phyloP scores from a whole-genome alignment of 2,113 vertebrate species.

The Apodemus speciosus region DNA sequence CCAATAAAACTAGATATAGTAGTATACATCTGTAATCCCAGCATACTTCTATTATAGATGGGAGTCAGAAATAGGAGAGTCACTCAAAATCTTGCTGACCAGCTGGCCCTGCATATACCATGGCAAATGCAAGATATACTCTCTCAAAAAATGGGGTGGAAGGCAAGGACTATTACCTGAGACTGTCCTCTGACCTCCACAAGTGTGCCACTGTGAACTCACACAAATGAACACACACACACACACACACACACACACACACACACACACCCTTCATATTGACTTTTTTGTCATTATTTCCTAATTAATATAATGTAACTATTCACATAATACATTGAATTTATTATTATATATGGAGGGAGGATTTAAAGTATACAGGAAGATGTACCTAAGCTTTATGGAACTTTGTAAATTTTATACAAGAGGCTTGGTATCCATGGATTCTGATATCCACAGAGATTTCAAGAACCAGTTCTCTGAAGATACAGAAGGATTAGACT shows the following conservation, averaged over 20 bases:
- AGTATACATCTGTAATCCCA: neutral
- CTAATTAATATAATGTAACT: neutral
- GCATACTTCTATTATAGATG: neutral
- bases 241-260: neutral
- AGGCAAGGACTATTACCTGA: neutral
- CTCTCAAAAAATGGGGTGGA: neutral
- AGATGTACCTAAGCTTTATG: too few relatives aligned
- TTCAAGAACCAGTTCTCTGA: neutral
- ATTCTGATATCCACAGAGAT: neutral
- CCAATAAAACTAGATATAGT: neutral
- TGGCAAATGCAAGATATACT: neutral
- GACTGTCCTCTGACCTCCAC: neutral
- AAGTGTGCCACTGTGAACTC: neutral
- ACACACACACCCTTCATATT: neutral
- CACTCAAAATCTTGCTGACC: neutral
- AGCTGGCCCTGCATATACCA: too few relatives aligned
- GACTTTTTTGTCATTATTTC: neutral
- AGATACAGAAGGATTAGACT: neutral
- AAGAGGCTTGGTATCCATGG: neutral
- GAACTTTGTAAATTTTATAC: neutral
- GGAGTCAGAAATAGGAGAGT: neutral
- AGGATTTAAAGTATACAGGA: neutral
- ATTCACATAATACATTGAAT: neutral
- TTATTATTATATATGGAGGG: neutral
- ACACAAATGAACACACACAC: neutral